phyloP scores from a whole-genome alignment of 30 jellyfish, hydroid and myxozoan genomes.

The Aurelia coerulea region DNA sequence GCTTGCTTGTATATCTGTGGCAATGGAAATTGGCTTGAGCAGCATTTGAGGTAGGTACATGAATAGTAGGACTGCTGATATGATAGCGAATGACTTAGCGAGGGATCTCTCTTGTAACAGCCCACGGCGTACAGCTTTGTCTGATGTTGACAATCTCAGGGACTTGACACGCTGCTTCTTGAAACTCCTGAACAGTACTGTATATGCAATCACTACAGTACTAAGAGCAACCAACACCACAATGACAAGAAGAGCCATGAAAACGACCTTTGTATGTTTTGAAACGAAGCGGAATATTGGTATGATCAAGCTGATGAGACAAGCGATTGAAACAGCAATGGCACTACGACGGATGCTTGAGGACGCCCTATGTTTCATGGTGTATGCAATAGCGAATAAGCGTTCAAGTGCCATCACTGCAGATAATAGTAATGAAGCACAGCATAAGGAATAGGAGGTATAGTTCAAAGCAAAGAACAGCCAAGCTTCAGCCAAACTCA shows the following conservation, averaged over 20 bases:
- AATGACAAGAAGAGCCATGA: slow-evolving; percentile 26
- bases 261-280: slow-evolving; percentile 11
- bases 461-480: slow-evolving; percentile 29
- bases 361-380: slow-evolving; percentile 8
- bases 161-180: slow-evolving; percentile 10
- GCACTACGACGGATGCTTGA: slow-evolving; percentile 10
- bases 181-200: slow-evolving; percentile 22
- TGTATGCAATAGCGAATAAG: slow-evolving; percentile 2
- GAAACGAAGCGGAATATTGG: slow-evolving; percentile 35
- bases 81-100: slow-evolving; percentile 30
- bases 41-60: slow-evolving; percentile 49
- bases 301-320: neutral
- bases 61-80: neutral
- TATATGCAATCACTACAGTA: slow-evolving; percentile 10
- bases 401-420: slow-evolving; percentile 18
- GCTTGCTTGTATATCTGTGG: neutral
- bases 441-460: slow-evolving; percentile 31
- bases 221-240: slow-evolving; percentile 5
- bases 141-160: slow-evolving; percentile 3
- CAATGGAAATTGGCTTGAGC: slow-evolving; percentile 50
- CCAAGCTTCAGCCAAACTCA: slow-evolving; percentile 26
- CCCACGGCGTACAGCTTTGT: neutral
- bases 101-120: slow-evolving; percentile 13
- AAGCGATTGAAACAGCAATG: neutral
- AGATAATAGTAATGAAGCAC: slow-evolving; percentile 20